Conservation (phyloP, 2,113 vertebrate genomes). For the Mellivora capensis region DNA sequence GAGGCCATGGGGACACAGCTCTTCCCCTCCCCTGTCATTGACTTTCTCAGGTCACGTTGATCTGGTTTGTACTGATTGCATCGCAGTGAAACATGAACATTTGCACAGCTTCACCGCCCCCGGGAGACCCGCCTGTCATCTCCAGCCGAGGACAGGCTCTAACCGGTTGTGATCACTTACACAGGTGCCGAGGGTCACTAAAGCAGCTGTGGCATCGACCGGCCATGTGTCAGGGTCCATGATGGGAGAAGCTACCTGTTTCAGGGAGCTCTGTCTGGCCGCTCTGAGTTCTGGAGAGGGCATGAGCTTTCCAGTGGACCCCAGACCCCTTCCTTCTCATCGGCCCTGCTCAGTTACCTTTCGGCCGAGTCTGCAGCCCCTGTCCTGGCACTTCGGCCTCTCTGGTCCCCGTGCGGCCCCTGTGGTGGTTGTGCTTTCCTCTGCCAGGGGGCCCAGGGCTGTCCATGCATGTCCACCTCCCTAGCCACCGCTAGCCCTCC, state of each 20-base stretch:
- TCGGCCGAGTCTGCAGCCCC: neutral
- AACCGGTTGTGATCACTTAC: neutral
- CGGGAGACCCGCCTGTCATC: neutral
- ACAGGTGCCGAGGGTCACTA: neutral
- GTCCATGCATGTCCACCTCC: neutral
- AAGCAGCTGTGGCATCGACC: neutral
- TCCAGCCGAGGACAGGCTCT: neutral
- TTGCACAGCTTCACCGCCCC: neutral
- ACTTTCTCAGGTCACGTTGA: slow-evolving; percentile 33
- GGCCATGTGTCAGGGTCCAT: neutral
- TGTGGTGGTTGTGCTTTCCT: accelerated
- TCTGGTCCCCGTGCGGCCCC: neutral
- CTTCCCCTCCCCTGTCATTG: neutral
- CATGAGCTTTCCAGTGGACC: neutral
- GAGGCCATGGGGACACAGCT: neutral
- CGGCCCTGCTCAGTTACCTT: neutral
- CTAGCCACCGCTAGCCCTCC: neutral
- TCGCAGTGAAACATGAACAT: slow-evolving; percentile 32
- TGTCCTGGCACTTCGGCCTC: neutral
- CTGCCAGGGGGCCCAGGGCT: neutral
- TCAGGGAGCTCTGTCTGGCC: neutral
- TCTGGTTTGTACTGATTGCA: neutral
- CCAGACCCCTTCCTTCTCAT: neutral
- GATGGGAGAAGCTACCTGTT: neutral
- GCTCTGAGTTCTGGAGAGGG: neutral